Base-by-base conservation (phyloP, 37 sponge, comb jelly and placozoan genomes). In the Theonella swinhoei region DNA sequence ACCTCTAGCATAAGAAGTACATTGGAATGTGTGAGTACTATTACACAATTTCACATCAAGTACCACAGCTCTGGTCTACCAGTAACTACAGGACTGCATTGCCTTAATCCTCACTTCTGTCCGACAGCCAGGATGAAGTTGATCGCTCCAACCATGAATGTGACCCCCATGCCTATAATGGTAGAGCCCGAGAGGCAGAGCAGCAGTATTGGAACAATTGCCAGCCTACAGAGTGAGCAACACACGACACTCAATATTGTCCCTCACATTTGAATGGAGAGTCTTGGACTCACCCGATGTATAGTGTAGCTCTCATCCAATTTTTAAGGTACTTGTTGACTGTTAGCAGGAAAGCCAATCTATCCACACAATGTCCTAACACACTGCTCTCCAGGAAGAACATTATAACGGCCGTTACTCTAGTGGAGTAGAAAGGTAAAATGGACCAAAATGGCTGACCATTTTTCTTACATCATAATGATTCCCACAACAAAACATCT, bases 61-160 rank as follows among this genome's bases (percentile, higher is more conserved):
- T n/a, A n/a, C n/a, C n/a, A n/a, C n/a, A n/a, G n/a, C n/a, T n/a
- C n/a, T n/a, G n/a, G n/a, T n/a, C n/a, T n/a, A n/a, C n/a, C n/a
- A n/a, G n/a, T n/a, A n/a, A n/a, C n/a, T n/a, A n/a, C n/a, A n/a
- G n/a, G n/a, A n/a, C n/a, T n/a, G n/a, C n/a, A n/a, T n/a, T n/a
- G n/a, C n/a, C n/a, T n/a, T n/a, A n/a, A n/a, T n/a, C n/a, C 87
- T 88, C 71, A 93, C 93, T 88, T 88, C 64, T 42, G n/a, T 70
- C 93, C 93, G 20, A 93, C 76, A 65, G 89, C 85, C 25, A 93
- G 68, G 19, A 88, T 75, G 60, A 93, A 93, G 83, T 93, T 88
- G 61, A 93, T 40, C 1, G 71, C 79, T 43, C 83, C 93, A 1
- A 82, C 63, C 8, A 81, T 26, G 36, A 93, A 88, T 64, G 88